phyloP scores from a whole-genome alignment of 2,888 invertebrate species.

The Platycheirus albimanus region DNA sequence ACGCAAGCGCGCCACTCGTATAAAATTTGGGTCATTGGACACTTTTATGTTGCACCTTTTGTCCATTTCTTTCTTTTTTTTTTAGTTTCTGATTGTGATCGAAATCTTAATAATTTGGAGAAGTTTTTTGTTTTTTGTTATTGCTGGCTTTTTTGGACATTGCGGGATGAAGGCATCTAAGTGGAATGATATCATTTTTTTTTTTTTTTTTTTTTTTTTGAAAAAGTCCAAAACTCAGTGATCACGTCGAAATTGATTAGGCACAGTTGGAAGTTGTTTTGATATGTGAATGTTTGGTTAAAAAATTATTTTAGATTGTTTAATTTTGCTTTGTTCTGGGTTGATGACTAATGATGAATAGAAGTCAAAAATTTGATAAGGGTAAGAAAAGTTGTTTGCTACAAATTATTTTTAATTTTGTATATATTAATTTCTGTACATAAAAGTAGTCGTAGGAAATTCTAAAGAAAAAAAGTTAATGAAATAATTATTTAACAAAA shows the following conservation, averaged over 20 bases:
- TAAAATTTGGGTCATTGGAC: conserved; percentile 70
- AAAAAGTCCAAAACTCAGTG: conserved; percentile 75
- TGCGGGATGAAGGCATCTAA: conserved; percentile 57
- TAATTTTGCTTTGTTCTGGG: background rate
- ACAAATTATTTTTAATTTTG: too few species aligned
- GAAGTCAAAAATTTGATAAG: too few species aligned
- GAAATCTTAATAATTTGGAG: conserved; percentile 35
- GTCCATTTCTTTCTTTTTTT: conserved; percentile 28
- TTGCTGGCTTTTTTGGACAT: conserved; percentile 27
- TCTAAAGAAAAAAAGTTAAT: too few species aligned
- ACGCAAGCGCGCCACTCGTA: conserved; percentile 54
- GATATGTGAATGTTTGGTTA: conserved; percentile 50
- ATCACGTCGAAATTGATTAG: conserved; percentile 76
- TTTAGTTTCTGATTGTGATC: too few species aligned
- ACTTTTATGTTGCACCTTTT: conserved; percentile 62
- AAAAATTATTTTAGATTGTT: conserved; percentile 3
- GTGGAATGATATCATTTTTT: conserved; percentile 66
- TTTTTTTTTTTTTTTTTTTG: too few species aligned
- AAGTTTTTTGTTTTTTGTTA: background rate
- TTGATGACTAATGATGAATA: background rate
- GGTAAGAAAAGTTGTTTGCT: too few species aligned
- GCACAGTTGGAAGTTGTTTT: conserved; percentile 64
- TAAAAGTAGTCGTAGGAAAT: too few species aligned
- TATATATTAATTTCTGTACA: too few species aligned
- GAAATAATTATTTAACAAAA: too few species aligned